These are phyloP conservation scores for Anthoscopus minutus DNA, from an alignment of 2,113 vertebrate species.

Conservation along the genomic window DNA sequence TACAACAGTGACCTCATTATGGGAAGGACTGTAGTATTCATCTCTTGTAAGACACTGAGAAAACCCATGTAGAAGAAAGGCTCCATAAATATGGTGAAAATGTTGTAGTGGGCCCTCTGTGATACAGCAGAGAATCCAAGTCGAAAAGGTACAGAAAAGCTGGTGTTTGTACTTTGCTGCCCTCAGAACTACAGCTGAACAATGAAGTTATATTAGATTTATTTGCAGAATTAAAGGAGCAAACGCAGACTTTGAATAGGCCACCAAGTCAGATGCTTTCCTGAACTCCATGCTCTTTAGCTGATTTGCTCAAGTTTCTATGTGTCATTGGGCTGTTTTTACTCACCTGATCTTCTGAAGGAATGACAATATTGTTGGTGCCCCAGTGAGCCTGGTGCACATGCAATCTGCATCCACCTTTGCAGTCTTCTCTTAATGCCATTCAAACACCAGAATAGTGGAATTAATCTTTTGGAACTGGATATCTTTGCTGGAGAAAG, in stretches of 20 bases:
- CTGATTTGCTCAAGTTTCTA: not conserved
- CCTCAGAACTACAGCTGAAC: not conserved
- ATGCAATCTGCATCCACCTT: constrained; percentile 68
- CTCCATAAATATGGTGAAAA: accelerated
- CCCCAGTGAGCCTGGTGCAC: constrained; percentile 68
- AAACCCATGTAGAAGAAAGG: not conserved
- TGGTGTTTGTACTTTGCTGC: not conserved
- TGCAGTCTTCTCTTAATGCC: constrained; percentile 72
- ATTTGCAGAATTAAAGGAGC: not conserved
- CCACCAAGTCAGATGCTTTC: not conserved
- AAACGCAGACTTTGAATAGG: not conserved
- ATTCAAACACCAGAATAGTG: constrained; percentile 66
- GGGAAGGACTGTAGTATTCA: not conserved
- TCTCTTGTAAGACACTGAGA: not conserved
- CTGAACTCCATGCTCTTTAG: not conserved
- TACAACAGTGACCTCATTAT: not conserved
- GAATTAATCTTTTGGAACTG: constrained; percentile 68
- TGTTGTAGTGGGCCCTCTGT: not conserved
- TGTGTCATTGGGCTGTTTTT: not conserved
- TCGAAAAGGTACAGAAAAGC: accelerated
- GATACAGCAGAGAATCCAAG: not conserved
- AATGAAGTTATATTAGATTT: not conserved
- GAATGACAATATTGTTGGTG: constrained; percentile 77
- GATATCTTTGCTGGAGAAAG: constrained; percentile 75
- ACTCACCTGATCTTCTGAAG: constrained; percentile 30